Percentiles rank a stretch among this genome's conserved stretches.
phyloP scores from a whole-genome alignment of 2,113 vertebrate species.

The Pachypanchax playfairii region DNA sequence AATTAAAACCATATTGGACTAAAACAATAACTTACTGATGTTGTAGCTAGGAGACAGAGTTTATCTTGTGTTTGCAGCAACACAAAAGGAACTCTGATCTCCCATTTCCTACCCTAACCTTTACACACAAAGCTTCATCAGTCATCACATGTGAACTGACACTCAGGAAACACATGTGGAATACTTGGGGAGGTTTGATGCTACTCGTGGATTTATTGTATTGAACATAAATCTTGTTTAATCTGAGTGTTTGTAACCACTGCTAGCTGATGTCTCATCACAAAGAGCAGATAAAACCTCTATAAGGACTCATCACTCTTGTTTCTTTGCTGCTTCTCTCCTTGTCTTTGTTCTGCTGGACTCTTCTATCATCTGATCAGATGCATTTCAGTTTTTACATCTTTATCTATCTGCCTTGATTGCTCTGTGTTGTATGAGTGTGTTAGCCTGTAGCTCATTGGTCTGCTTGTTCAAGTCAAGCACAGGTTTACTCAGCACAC shows the following conservation, averaged over 20 bases:
- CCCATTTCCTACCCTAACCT: constrained; percentile 3
- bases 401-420: background rate
- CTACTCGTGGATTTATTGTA: constrained; percentile 6
- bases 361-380: background rate
- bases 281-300: background rate
- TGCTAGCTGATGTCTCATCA: constrained; percentile 28
- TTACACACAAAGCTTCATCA: background rate
- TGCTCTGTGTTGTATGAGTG: background rate
- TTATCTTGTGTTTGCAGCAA: background rate
- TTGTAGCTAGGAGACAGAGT: background rate
- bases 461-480: constrained; percentile 40
- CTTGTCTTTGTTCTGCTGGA: background rate
- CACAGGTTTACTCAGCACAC: constrained; percentile 14
- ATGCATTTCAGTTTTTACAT: constrained; percentile 14
- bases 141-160: background rate
- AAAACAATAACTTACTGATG: background rate
- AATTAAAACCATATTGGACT: background rate
- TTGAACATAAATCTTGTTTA: background rate
- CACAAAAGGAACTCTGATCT: background rate
- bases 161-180: background rate
- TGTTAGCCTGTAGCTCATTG: constrained; percentile 9
- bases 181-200: background rate
- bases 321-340: background rate
- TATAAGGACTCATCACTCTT: background rate
- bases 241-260: background rate